Evolutionary conservation across 2,113 vertebrate species (phyloP).

Genomic region (Rhynchomys soricoides): DNA sequence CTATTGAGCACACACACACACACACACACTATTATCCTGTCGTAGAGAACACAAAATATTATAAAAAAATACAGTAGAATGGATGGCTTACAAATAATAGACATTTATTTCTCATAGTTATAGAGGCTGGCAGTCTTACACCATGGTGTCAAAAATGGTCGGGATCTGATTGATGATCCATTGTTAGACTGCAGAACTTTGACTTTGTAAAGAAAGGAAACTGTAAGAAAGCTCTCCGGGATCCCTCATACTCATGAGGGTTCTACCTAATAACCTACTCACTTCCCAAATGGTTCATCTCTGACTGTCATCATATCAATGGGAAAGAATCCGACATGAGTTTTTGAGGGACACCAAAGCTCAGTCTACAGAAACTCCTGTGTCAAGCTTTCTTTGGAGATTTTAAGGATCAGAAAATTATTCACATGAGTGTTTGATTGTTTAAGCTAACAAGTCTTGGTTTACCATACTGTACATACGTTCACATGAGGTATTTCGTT

Average conservation of each 20-base stretch:
- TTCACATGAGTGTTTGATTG: neutral
- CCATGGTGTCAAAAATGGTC: neutral
- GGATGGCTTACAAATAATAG: neutral
- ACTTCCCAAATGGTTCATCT: neutral
- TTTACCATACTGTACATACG: neutral
- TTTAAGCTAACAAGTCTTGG: neutral
- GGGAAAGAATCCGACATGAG: neutral
- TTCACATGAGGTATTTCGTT: neutral
- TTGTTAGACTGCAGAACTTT: neutral
- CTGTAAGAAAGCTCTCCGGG: neutral
- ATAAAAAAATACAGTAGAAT: neutral
- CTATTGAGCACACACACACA: neutral
- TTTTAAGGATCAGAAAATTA: neutral
- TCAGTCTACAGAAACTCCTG: neutral
- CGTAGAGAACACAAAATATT: neutral
- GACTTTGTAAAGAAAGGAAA: neutral
- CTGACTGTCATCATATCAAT: neutral
- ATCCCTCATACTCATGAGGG: neutral
- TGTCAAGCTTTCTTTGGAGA: neutral
- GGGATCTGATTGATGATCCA: neutral
- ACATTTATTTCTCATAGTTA: neutral
- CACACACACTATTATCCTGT: neutral
- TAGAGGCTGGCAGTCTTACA: neutral
- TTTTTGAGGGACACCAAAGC: neutral
- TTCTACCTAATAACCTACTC: neutral